A percentile compares a stretch with the other conserved stretches of the same genome.
phyloP scores from a whole-genome alignment of 2,888 invertebrate species.

The Ophion costatus region DNA sequence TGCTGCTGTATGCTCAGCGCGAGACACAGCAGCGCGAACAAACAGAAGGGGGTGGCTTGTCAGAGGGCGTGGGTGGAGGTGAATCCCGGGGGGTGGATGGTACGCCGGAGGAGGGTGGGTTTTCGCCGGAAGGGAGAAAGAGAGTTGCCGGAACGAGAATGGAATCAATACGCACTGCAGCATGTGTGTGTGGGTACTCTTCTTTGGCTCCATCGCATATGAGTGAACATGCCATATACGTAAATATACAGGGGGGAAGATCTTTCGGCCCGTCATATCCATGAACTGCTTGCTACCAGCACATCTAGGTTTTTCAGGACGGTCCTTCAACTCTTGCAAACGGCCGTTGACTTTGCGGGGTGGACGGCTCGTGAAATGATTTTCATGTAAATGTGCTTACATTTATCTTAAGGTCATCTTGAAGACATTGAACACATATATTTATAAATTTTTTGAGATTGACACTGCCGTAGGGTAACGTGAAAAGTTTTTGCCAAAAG shows the following conservation, averaged over 20 bases:
- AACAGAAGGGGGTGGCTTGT: conserved; percentile 61
- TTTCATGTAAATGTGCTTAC: too few species aligned
- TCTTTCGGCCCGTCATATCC: neutral
- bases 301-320: neutral
- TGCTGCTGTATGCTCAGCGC: conserved; percentile 68
- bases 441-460: too few species aligned
- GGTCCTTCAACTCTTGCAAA: neutral
- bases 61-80: conserved; percentile 63
- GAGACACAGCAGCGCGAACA: conserved; percentile 59
- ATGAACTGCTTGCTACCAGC: neutral
- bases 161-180: conserved; percentile 81
- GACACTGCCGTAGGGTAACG: too few species aligned
- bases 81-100: conserved; percentile 34
- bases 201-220: conserved; percentile 75
- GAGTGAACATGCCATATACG: conserved; percentile 71
- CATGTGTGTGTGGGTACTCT: conserved; percentile 77
- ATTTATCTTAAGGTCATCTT: too few species aligned
- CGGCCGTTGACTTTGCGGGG: neutral
- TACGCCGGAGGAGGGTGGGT: conserved; percentile 32
- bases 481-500: too few species aligned
- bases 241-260: neutral
- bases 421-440: too few species aligned
- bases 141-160: conserved; percentile 78
- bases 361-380: too few species aligned
- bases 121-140: conserved; percentile 69